These are phyloP conservation scores for Oligia fasciuncula DNA, from an alignment of 2,888 invertebrate genomes.

Conservation along the genomic window DNA sequence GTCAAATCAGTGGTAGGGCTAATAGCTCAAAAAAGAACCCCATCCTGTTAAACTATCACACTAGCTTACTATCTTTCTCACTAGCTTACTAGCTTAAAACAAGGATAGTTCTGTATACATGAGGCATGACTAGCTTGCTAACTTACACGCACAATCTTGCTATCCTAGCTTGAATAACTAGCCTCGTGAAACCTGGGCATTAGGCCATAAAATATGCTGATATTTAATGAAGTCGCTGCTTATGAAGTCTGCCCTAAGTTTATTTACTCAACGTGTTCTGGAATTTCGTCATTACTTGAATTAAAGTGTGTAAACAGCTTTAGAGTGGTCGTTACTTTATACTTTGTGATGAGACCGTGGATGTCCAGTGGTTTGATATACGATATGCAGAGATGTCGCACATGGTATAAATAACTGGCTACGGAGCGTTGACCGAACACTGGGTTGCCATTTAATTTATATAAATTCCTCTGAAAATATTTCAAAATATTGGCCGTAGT, in stretches of 20 bases:
- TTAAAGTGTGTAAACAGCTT: constrained; percentile 70
- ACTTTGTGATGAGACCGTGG: constrained; percentile 74
- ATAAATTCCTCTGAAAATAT: constrained; percentile 49
- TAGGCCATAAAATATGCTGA: constrained; percentile 34
- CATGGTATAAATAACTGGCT: constrained; percentile 73
- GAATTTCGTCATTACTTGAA: constrained; percentile 51
- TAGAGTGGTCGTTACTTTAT: constrained; percentile 72
- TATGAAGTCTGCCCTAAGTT: constrained; percentile 37
- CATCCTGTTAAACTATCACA: not conserved
- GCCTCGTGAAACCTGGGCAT: not conserved
- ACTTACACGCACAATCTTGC: not conserved
- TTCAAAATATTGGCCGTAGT: constrained; percentile 36
- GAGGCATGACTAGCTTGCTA: not conserved
- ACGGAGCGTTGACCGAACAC: constrained; percentile 75
- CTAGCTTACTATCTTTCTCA: not conserved
- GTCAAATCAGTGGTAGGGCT: not conserved
- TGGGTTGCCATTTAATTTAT: constrained; percentile 69
- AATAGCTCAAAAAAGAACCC: not conserved
- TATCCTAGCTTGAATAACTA: not conserved
- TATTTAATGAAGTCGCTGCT: constrained; percentile 29
- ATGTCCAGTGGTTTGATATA: constrained; percentile 79
- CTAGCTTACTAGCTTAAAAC: not conserved
- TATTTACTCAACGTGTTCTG: constrained; percentile 36
- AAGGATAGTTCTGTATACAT: not conserved
- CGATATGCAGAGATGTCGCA: constrained; percentile 75